Evolutionary conservation across 2,113 vertebrate species (phyloP).

Genomic region (Enhydra lutris): DNA sequence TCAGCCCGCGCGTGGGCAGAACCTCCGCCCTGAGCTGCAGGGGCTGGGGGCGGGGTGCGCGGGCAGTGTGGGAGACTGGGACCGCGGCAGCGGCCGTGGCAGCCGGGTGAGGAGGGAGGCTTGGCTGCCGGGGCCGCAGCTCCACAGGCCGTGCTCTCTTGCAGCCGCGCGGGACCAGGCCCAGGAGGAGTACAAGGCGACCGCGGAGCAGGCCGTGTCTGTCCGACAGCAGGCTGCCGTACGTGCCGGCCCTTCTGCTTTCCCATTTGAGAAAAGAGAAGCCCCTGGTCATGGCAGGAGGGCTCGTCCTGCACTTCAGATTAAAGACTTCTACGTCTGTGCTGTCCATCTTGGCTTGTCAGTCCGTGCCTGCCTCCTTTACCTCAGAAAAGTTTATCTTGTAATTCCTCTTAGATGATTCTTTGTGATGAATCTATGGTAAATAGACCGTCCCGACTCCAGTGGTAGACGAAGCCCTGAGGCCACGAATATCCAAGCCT

Average conservation of each 20-base stretch:
- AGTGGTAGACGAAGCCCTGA: not conserved
- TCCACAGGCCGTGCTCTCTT: not conserved
- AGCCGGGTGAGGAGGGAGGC: not conserved
- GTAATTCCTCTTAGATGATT: rapidly evolving
- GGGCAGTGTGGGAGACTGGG: no score
- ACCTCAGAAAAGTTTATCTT: rapidly evolving
- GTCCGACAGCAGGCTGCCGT: slow-evolving; percentile 91
- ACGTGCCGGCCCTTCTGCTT: slow-evolving; percentile 64
- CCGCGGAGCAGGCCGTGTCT: slow-evolving; percentile 81
- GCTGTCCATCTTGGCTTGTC: not conserved
- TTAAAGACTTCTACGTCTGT: rapidly evolving
- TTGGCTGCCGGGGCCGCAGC: rapidly evolving
- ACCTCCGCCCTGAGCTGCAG: rapidly evolving
- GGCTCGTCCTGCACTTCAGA: rapidly evolving
- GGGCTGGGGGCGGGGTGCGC: no score
- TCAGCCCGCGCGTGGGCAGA: not conserved
- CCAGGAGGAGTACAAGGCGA: slow-evolving; percentile 79
- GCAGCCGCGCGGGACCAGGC: slow-evolving; percentile 81
- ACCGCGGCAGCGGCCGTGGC: no score
- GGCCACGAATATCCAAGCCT: rapidly evolving
- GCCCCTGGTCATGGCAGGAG: not conserved
- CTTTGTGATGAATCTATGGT: not conserved
- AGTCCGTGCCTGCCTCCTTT: not conserved
- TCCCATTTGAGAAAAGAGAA: not conserved
- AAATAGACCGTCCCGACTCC: not conserved